These are phyloP conservation scores for Cottus gobio DNA, from an alignment of 2,113 vertebrate species.

Conservation along the genomic window DNA sequence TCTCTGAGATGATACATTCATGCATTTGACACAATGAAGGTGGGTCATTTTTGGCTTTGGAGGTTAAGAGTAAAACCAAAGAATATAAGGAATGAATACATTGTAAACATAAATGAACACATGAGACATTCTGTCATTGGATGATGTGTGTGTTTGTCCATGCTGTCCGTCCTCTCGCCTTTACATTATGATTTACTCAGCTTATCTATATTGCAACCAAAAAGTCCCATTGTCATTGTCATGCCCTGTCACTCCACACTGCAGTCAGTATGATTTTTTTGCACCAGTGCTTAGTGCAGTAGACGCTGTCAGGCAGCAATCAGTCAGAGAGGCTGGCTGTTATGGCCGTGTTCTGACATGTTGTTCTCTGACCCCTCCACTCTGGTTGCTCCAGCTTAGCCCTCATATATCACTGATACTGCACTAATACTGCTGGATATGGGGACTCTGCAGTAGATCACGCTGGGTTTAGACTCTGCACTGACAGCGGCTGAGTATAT, in stretches of 20 bases:
- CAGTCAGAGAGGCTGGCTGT: constrained; percentile 44
- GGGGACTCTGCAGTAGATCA: constrained; percentile 43
- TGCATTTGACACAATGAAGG: background rate
- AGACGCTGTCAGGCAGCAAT: constrained; percentile 48
- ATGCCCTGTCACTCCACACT: constrained; percentile 16
- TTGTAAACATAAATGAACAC: background rate
- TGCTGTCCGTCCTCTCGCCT: background rate
- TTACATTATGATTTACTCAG: constrained; percentile 30
- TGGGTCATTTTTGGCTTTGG: background rate
- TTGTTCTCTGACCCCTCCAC: constrained; percentile 53
- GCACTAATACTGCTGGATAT: constrained; percentile 48
- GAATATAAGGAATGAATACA: background rate
- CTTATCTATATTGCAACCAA: constrained; percentile 16
- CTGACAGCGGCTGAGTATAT: constrained; percentile 42
- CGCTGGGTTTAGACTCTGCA: constrained; percentile 20
- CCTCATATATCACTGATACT: constrained; percentile 60
- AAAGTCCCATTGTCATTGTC: constrained; percentile 1
- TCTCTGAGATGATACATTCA: constrained; percentile 24
- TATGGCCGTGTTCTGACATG: constrained; percentile 33
- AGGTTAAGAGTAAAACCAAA: background rate
- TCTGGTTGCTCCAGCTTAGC: constrained; percentile 43
- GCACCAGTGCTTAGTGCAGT: constrained; percentile 25
- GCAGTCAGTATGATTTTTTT: constrained; percentile 29
- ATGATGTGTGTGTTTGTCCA: background rate
- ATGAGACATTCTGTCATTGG: background rate